Evolutionary conservation across 2,113 vertebrate genomes (phyloP).

Genomic region (Promerops cafer): DNA sequence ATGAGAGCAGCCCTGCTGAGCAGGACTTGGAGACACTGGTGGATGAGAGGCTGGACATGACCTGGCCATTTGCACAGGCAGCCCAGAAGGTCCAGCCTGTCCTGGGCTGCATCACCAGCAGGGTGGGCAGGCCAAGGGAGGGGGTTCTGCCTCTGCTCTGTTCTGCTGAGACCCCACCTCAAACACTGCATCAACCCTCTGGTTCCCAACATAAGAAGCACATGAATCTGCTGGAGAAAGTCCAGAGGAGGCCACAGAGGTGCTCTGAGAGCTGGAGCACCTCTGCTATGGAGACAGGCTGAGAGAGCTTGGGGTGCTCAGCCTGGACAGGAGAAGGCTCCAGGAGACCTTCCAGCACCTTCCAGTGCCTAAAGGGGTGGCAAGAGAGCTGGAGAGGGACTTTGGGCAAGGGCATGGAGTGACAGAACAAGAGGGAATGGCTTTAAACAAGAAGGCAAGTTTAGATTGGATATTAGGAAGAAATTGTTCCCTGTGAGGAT

Average conservation of each 20-base stretch:
- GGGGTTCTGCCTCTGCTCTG: not conserved
- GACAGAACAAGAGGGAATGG: not conserved
- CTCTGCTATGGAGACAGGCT: not conserved
- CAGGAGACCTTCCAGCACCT: not conserved
- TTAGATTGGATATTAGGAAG: not conserved
- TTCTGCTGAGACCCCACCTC: not conserved
- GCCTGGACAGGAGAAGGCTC: not conserved
- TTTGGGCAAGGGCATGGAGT: not conserved
- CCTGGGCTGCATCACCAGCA: not conserved
- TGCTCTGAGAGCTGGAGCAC: not conserved
- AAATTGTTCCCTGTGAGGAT: not conserved
- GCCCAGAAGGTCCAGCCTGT: not conserved
- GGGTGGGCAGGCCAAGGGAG: not conserved
- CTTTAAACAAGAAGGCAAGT: not conserved
- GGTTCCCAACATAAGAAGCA: not conserved
- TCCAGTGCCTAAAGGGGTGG: not conserved
- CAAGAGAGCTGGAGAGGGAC: not conserved
- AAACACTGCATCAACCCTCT: not conserved
- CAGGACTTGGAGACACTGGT: not conserved
- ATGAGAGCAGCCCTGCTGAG: too few species aligned
- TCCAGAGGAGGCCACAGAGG: not conserved
- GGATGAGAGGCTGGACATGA: not conserved
- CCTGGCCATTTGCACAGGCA: not conserved
- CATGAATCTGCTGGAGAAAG: not conserved
- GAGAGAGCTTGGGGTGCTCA: not conserved